A percentile compares a stretch with the other conserved stretches of the same genome.
phyloP scores from a whole-genome alignment of 35 echinoderm and acorn worm species.

The Apostichopus californicus region DNA sequence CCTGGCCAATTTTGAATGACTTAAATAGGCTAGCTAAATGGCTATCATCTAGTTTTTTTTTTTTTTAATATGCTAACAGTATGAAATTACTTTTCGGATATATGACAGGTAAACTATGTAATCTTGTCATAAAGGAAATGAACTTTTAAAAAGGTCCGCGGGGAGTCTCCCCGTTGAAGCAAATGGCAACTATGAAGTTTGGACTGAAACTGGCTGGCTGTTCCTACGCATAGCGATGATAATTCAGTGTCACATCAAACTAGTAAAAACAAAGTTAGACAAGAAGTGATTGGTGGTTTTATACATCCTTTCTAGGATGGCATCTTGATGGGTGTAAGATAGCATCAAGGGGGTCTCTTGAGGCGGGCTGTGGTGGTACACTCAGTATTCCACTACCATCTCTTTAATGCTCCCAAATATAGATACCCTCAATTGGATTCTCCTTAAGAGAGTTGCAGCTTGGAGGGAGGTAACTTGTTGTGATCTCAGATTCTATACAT shows the following conservation, averaged over 20 bases:
- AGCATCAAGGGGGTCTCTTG: background rate
- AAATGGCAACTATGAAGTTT: too few relatives aligned
- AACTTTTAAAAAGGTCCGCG: slow-evolving; percentile 6
- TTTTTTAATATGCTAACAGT: too few relatives aligned
- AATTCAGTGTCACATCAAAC: background rate
- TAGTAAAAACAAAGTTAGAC: background rate
- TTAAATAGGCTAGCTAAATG: too few relatives aligned
- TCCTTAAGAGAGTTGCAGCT: background rate
- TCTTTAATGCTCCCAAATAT: too few relatives aligned
- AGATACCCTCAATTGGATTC: background rate
- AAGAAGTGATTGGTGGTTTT: background rate
- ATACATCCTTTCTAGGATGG: background rate
- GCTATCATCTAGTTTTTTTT: too few relatives aligned
- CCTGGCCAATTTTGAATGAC: too few relatives aligned
- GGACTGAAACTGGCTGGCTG: too few relatives aligned
- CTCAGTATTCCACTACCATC: too few relatives aligned
- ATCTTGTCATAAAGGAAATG: background rate
- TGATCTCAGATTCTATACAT: background rate
- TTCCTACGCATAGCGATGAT: too few relatives aligned
- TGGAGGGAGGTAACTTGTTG: background rate
- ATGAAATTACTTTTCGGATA: too few relatives aligned
- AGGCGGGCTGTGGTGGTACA: background rate
- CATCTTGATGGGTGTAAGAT: background rate
- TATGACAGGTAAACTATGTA: too few relatives aligned
- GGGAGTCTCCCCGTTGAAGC: background rate